Percentiles rank a stretch among this genome's conserved stretches.
These are phyloP conservation scores for Trinectes maculatus DNA, from an alignment of 2,113 vertebrate species.

Conservation along the genomic window DNA sequence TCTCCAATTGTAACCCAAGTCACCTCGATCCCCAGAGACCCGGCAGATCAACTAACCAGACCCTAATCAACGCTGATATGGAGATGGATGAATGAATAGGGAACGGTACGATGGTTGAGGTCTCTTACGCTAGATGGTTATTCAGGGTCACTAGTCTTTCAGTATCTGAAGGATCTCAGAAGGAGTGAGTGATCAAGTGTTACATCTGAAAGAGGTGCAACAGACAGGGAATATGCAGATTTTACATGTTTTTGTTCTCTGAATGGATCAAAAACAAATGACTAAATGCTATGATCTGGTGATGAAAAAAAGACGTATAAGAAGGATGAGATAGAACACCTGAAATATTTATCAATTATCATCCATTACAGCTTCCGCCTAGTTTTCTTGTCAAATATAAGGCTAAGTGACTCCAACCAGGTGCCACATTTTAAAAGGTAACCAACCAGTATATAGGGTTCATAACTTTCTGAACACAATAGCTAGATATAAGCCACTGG, in stretches of 20 bases:
- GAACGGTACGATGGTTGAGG: background rate
- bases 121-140: slow-evolving; percentile 13
- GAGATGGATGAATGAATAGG: slow-evolving; percentile 46
- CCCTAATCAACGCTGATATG: slow-evolving; percentile 74
- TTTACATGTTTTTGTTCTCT: too few species aligned
- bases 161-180: slow-evolving; percentile 1
- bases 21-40: slow-evolving; percentile 62
- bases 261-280: too few species aligned
- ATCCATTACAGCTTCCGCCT: background rate
- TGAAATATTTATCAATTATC: too few species aligned
- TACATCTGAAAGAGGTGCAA: background rate
- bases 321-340: too few species aligned
- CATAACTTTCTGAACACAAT: background rate
- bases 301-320: too few species aligned
- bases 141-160: slow-evolving; percentile 1
- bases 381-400: slow-evolving; percentile 9
- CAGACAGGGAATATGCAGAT: background rate
- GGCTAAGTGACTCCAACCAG: slow-evolving; percentile 15
- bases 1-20: slow-evolving; percentile 80
- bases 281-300: background rate
- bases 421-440: slow-evolving; percentile 12
- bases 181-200: background rate
- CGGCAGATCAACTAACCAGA: slow-evolving; percentile 73
- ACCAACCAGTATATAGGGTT: background rate
- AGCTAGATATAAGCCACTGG: too few species aligned